phyloP scores from a whole-genome alignment of 2,797 vertebrate genomes.

The Pseudocheirus occidentalis region DNA sequence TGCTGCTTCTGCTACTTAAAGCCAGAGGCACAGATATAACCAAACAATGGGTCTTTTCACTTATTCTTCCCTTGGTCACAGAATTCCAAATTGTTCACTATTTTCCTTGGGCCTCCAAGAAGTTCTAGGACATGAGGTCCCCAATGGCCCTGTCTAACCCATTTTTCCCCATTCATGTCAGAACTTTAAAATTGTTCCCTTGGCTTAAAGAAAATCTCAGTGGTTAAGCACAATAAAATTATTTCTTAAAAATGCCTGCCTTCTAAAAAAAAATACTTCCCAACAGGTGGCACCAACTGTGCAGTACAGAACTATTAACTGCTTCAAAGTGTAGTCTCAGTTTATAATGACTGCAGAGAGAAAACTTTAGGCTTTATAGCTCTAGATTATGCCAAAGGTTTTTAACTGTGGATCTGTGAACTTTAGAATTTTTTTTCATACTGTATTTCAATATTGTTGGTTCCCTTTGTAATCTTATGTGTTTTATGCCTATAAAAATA shows the following conservation, averaged over 20 bases:
- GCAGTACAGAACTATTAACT: constrained; percentile 15
- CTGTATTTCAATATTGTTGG: neutral
- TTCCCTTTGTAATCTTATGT: neutral
- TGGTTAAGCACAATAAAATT: constrained; percentile 27
- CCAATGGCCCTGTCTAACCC: constrained; percentile 2
- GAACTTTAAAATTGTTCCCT: constrained; percentile 22
- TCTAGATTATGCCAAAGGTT: neutral
- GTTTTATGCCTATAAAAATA: neutral
- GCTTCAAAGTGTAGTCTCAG: constrained; percentile 39
- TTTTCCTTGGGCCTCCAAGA: neutral
- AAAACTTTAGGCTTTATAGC: neutral
- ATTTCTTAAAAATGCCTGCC: constrained; percentile 37
- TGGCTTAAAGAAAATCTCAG: neutral
- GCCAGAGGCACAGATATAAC: neutral
- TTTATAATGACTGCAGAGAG: constrained; percentile 49
- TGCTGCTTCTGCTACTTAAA: neutral
- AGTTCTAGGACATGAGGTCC: neutral
- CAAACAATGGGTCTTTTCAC: too few relatives aligned
- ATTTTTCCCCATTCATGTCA: neutral
- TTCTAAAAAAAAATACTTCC: constrained; percentile 44
- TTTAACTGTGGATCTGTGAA: neutral
- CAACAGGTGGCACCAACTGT: constrained; percentile 14
- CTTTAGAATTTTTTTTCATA: neutral
- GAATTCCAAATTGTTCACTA: neutral
- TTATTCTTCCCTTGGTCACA: neutral